phyloP scores from a whole-genome alignment of 1,140 invertebrate species.

The Plectus sambesii region DNA sequence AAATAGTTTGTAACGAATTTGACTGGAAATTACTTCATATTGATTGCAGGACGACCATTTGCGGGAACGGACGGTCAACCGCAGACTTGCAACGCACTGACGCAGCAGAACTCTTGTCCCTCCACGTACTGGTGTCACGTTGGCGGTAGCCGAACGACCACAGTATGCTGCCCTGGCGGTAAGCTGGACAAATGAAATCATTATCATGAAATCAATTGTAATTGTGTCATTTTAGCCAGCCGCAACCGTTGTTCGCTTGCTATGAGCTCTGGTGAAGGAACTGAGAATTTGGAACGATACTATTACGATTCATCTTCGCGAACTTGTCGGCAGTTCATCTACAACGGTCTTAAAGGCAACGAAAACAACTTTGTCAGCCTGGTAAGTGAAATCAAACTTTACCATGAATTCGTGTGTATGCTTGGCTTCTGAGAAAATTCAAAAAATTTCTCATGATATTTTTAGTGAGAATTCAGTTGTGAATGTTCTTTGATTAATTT shows the following conservation, averaged over 20 bases:
- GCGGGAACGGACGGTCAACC: slow-evolving; percentile 35
- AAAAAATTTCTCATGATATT: slow-evolving; percentile 14
- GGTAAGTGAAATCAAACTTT: slow-evolving; percentile 7
- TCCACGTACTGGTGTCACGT: slow-evolving; percentile 33
- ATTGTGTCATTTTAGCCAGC: slow-evolving; percentile 23
- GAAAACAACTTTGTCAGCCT: slow-evolving; percentile 47
- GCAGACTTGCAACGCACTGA: slow-evolving; percentile 33
- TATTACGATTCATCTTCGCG: slow-evolving; percentile 45
- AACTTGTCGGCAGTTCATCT: slow-evolving; percentile 46
- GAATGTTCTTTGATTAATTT: too few species aligned
- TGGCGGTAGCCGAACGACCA: slow-evolving; percentile 30
- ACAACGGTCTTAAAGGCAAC: slow-evolving; percentile 49
- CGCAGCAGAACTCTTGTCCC: slow-evolving; percentile 33
- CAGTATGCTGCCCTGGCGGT: slow-evolving; percentile 42
- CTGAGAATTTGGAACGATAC: slow-evolving; percentile 39
- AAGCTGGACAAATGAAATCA: neutral
- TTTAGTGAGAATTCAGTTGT: too few species aligned
- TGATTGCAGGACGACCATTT: slow-evolving; percentile 39
- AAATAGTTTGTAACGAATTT: too few species aligned
- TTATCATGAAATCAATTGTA: too few species aligned
- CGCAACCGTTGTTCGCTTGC: slow-evolving; percentile 41
- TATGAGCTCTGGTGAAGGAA: slow-evolving; percentile 44
- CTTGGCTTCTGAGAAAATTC: slow-evolving; percentile 1
- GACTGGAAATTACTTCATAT: too few species aligned
- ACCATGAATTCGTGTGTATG: neutral